phyloP scores from a whole-genome alignment of 2,113 vertebrate genomes.

The Chionodraco myersi region DNA sequence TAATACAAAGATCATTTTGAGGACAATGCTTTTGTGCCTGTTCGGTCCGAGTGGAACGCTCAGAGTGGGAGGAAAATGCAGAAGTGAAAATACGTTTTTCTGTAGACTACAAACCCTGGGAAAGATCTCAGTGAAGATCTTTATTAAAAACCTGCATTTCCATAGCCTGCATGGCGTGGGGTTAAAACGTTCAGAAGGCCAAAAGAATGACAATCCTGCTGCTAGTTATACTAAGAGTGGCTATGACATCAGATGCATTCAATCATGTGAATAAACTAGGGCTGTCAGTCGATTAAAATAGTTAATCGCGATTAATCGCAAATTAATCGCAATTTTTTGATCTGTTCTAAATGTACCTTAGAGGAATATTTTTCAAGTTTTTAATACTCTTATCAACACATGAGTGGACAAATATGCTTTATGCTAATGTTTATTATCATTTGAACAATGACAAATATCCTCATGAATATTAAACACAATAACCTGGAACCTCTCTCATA shows the following conservation, averaged over 20 bases:
- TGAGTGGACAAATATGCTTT: too few species aligned
- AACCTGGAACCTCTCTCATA: too few species aligned
- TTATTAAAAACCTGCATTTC: slow-evolving; percentile 10
- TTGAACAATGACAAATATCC: too few species aligned
- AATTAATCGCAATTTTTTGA: too few species aligned
- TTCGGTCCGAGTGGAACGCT: slow-evolving; percentile 1
- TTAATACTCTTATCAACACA: too few species aligned
- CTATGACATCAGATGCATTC: not conserved
- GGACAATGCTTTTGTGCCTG: not conserved
- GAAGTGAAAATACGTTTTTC: slow-evolving; percentile 13
- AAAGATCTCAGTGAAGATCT: slow-evolving; percentile 32
- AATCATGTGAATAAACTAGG: not conserved
- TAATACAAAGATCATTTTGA: not conserved
- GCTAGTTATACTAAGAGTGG: not conserved
- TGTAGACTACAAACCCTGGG: slow-evolving; percentile 18
- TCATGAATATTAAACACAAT: too few species aligned
- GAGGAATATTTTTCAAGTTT: too few species aligned
- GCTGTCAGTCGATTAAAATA: too few species aligned
- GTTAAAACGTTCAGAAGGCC: not conserved
- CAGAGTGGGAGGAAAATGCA: not conserved
- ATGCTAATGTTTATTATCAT: too few species aligned
- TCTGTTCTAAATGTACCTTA: too few species aligned
- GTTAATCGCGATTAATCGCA: too few species aligned
- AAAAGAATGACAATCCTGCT: not conserved
- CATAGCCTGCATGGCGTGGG: not conserved